These are phyloP conservation scores for Rotaria sp. DNA, from an alignment of 2,888 invertebrate genomes.

Conservation along the genomic window DNA sequence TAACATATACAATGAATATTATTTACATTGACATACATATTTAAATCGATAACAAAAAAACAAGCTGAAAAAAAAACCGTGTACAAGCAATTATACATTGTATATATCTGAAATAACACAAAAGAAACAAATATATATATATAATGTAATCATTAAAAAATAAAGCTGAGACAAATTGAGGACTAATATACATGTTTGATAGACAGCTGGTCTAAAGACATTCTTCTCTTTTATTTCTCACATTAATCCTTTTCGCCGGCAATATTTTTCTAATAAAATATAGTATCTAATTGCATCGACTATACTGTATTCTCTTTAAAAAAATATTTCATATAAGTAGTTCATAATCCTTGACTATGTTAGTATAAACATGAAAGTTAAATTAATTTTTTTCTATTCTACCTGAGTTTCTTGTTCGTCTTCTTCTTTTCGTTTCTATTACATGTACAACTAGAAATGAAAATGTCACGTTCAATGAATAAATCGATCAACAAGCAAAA, in stretches of 20 bases:
- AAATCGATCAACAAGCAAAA: conserved; percentile 1
- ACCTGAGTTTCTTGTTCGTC: background rate
- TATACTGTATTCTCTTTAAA: background rate
- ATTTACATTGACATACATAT: conserved; percentile 2
- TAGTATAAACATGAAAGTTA: background rate
- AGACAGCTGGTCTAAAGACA: background rate
- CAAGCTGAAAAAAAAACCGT: background rate
- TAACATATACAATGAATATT: background rate
- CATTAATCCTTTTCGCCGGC: background rate
- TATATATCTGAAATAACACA: background rate
- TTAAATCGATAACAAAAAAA: background rate
- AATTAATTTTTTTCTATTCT: background rate
- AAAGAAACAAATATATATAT: background rate
- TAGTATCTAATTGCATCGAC: background rate
- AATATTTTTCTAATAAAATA: background rate
- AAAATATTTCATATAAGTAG: background rate
- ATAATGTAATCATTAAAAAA: conserved; percentile 13
- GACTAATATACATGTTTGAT: background rate
- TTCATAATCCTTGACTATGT: background rate
- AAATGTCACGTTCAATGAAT: background rate
- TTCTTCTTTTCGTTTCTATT: background rate
- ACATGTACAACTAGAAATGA: background rate
- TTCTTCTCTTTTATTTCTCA: background rate
- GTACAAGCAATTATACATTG: background rate
- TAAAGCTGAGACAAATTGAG: conserved; percentile 6